Evolutionary conservation across 2,113 vertebrate genomes (phyloP).

Genomic region (Nyctibius bracteatus): DNA sequence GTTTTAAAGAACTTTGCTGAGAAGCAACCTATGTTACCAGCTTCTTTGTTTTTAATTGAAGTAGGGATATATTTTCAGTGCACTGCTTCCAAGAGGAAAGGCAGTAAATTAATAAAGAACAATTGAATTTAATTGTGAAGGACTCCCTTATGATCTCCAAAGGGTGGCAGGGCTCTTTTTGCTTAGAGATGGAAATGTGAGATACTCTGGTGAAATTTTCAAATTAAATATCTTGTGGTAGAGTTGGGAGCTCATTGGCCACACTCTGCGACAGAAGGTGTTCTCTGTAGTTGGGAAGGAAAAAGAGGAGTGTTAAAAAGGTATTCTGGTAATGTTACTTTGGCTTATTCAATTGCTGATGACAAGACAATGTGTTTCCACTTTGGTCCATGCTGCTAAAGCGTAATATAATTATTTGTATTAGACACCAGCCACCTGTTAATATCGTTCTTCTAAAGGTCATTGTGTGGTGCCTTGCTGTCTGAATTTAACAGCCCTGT

Average conservation of each 20-base stretch:
- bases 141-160: background rate
- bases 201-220: background rate
- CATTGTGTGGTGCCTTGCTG: constrained; percentile 75
- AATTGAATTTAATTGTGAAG: background rate
- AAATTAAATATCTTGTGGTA: background rate
- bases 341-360: constrained; percentile 74
- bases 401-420: constrained; percentile 81
- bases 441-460: constrained; percentile 84
- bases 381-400: constrained; percentile 68
- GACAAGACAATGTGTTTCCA: constrained; percentile 80
- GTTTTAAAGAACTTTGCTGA: constrained; percentile 28
- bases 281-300: background rate
- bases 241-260: background rate
- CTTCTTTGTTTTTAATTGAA: background rate
- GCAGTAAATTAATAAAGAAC: background rate
- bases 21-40: background rate
- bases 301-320: background rate
- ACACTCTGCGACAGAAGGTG: background rate
- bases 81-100: background rate
- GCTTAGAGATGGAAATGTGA: background rate
- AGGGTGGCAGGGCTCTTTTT: background rate
- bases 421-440: constrained; percentile 85
- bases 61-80: background rate
- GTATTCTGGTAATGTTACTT: background rate
- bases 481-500: constrained; percentile 68